Evolutionary conservation across 2,797 vertebrate species (phyloP).

Genomic region (Tangara arthus): DNA sequence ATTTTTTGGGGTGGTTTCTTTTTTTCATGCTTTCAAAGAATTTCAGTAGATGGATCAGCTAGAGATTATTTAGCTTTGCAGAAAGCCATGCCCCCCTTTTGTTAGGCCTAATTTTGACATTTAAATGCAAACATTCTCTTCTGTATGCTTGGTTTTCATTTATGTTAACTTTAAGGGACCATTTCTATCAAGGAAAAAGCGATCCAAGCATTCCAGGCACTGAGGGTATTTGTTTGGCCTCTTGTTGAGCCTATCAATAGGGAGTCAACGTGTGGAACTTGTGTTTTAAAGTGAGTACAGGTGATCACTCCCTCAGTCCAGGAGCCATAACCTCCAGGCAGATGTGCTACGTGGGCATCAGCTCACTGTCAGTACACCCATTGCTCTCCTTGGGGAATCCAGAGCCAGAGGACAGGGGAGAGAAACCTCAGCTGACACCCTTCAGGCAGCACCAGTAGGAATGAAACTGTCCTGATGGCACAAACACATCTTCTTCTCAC

Average conservation of each 20-base stretch:
- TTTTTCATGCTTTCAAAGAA: neutral
- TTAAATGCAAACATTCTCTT: neutral
- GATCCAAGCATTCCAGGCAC: neutral
- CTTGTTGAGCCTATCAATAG: neutral
- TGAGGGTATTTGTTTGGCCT: neutral
- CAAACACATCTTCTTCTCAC: neutral
- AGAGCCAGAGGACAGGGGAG: neutral
- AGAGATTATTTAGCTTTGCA: neutral
- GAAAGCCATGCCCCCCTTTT: neutral
- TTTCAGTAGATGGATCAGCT: neutral
- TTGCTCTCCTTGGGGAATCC: rapidly evolving
- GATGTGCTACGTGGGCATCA: rapidly evolving
- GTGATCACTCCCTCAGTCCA: neutral
- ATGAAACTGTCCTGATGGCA: neutral
- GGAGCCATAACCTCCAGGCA: neutral
- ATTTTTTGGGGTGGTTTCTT: rapidly evolving
- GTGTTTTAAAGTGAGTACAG: neutral
- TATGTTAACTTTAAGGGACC: neutral
- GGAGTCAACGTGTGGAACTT: rapidly evolving
- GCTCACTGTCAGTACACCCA: rapidly evolving
- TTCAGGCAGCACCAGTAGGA: neutral
- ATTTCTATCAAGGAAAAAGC: neutral
- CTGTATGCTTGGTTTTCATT: neutral
- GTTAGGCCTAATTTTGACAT: neutral
- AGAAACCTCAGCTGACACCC: neutral